Conservation (phyloP, 2,797 vertebrate species). For the Graptemys geographica region DNA sequence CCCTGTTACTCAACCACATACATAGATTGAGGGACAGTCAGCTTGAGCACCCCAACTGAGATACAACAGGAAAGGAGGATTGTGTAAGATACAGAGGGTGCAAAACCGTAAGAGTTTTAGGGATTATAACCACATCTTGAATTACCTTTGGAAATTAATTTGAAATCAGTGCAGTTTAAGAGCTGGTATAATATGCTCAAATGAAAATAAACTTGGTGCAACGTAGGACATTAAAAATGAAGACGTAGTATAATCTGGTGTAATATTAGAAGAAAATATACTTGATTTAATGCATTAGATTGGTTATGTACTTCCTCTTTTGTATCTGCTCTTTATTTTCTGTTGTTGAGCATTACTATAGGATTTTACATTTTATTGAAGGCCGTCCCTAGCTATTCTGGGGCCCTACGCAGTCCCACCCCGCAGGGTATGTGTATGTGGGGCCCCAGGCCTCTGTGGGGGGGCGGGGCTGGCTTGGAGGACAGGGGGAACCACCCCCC, state of each 20-base stretch:
- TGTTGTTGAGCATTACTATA: neutral
- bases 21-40: neutral
- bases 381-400: too few relatives aligned
- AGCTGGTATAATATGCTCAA: neutral
- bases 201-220: neutral
- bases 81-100: neutral
- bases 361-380: neutral
- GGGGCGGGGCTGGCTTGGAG: too few relatives aligned
- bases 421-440: too few relatives aligned
- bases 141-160: neutral
- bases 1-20: neutral
- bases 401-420: too few relatives aligned
- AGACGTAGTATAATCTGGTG: neutral
- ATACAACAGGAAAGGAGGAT: neutral
- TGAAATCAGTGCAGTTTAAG: neutral
- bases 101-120: neutral
- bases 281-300: neutral
- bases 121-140: neutral
- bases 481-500: too few relatives aligned
- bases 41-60: neutral
- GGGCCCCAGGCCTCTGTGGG: too few relatives aligned
- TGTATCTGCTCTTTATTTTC: neutral
- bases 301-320: neutral
- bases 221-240: neutral
- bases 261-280: neutral